Base-by-base conservation (phyloP, 2,113 vertebrate genomes). In the Dascyllus trimaculatus region DNA sequence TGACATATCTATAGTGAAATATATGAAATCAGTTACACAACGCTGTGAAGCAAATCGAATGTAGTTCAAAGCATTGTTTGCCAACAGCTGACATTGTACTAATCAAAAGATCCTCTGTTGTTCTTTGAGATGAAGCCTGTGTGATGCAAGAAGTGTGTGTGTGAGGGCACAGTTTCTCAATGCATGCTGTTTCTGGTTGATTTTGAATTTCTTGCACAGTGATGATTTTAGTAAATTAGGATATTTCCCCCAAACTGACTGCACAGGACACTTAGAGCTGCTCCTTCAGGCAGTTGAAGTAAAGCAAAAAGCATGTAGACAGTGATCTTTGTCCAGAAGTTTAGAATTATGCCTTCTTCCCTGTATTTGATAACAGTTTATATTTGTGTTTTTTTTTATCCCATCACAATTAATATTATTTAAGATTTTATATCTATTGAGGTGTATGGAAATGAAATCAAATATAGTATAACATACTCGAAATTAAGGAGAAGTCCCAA, bases 51-150 rank as follows among this genome's bases (percentile, higher is more conserved):
- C 10, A 18, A 54, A 29, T 35, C 4, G 21, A 53, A 63, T 62
- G 32, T 48, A 59, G 11, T 32, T 35, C 24, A 69, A 83, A 61
- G 78, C 38, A 24, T 2, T 45, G 40, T 51, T 76, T 32, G 18
- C 75, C 69, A 53, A 78, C 46, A 71, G 72, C 58, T 77, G 63
- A 56, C 58, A 58, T 49, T 26, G 15, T 35, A 26, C 8, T 62
- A n/a, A 48, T 60, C 48, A 78, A 59, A 61, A 67, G 9, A 29
- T 14, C 21, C 38, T 48, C n/a, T 18, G 59, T 69, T 77, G 60
- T 63, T 65, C 25, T 82, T 82, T 80, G 9, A 72, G 63, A 11
- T 45, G 9, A 60, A 49, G 35, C 5, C 9, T 57, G 4, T 67
- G 57, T 83, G 49, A 65, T 56, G 69, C 17, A 80, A 77, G 46